A percentile compares a stretch with the other conserved stretches of the same genome.
Conservation (phyloP, 2,888 invertebrate genomes). For the Tenthredo livida region DNA sequence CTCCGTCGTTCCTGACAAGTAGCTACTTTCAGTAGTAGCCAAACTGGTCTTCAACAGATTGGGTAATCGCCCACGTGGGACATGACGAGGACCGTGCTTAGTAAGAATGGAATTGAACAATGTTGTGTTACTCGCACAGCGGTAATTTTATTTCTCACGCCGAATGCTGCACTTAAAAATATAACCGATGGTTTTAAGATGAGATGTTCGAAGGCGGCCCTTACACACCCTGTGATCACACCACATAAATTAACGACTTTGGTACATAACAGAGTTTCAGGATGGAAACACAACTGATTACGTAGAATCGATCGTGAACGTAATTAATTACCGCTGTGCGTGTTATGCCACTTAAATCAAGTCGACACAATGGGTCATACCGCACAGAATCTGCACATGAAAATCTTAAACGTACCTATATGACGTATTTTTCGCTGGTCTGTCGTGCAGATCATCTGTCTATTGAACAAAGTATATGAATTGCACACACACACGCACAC, state of each 20-base stretch:
- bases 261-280: neutral
- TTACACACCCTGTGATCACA: neutral
- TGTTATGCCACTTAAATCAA: neutral
- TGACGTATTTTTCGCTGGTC: constrained; percentile 4
- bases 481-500: neutral
- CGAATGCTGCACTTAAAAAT: neutral
- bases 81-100: constrained; percentile 61
- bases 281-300: neutral
- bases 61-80: constrained; percentile 51
- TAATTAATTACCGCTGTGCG: constrained; percentile 32
- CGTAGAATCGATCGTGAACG: constrained; percentile 9
- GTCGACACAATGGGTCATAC: neutral
- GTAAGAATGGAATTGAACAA: constrained; percentile 57
- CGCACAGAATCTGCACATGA: constrained; percentile 2
- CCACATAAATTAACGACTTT: neutral
- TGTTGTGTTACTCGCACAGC: neutral
- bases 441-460: neutral
- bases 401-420: neutral
- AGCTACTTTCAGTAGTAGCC: constrained; percentile 19
- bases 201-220: neutral
- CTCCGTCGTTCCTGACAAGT: neutral
- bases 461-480: neutral
- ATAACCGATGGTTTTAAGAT: neutral
- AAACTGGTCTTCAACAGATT: constrained; percentile 19
- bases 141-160: neutral